Percentiles rank a stretch among this genome's conserved stretches.
Evolutionary conservation across 2,113 vertebrate genomes (phyloP).

Genomic region (Erythrolamprus reginae): DNA sequence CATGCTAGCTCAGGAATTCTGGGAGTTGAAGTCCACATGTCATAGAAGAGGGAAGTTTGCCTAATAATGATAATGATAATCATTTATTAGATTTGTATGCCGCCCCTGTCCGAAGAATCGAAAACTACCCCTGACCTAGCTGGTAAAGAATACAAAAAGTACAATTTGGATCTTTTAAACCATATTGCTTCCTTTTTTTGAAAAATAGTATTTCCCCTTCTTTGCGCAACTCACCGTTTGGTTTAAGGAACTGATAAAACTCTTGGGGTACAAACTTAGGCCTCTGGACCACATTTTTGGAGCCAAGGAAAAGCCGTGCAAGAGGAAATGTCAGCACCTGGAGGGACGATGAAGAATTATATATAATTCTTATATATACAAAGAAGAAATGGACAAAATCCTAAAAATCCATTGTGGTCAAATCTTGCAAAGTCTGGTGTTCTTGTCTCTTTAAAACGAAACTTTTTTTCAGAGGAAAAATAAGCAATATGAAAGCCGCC

Average conservation of each 20-base stretch:
- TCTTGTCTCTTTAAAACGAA: background rate
- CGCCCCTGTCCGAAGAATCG: too few species aligned
- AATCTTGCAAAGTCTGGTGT: too few species aligned
- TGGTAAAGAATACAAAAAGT: background rate
- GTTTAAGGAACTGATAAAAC: background rate
- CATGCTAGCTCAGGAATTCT: too few species aligned
- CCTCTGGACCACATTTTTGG: background rate
- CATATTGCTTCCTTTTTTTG: background rate
- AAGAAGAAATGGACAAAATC: background rate
- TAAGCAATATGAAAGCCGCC: background rate
- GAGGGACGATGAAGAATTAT: background rate
- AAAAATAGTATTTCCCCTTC: too few species aligned
- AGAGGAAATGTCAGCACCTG: background rate
- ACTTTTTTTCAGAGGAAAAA: background rate
- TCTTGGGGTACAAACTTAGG: background rate
- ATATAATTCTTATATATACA: background rate
- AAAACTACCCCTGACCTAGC: too few species aligned
- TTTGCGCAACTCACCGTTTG: background rate
- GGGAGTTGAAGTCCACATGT: too few species aligned
- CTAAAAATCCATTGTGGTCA: background rate
- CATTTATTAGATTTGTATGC: too few species aligned
- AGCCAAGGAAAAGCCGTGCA: background rate
- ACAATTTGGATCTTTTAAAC: background rate
- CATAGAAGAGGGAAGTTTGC: too few species aligned
- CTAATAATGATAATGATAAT: too few species aligned